phyloP scores from a whole-genome alignment of 2,888 invertebrate genomes.

The Caenorhabditis sinica region DNA sequence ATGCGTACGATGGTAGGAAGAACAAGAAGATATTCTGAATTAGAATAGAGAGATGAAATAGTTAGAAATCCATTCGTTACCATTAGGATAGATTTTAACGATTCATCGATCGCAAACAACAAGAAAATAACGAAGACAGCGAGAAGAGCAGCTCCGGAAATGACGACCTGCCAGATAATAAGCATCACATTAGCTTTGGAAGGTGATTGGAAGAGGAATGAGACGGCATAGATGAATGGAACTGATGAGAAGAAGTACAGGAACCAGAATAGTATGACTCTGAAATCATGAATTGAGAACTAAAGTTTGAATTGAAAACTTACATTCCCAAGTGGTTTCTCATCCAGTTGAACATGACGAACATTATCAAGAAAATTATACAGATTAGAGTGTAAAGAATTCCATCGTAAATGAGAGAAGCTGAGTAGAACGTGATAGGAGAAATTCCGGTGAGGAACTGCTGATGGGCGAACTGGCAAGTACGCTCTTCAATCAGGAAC shows the following conservation, averaged over 20 bases:
- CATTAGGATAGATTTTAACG: constrained; percentile 42
- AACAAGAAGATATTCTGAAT: constrained; percentile 64
- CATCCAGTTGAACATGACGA: constrained; percentile 71
- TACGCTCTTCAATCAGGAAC: constrained; percentile 79
- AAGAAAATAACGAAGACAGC: constrained; percentile 48
- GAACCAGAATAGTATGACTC: constrained; percentile 77
- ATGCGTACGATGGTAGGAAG: constrained; percentile 71
- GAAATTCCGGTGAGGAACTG: constrained; percentile 81
- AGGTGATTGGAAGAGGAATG: constrained; percentile 78
- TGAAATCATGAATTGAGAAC: constrained; percentile 50
- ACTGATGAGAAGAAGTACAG: constrained; percentile 78
- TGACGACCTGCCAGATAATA: constrained; percentile 75
- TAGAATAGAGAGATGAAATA: not conserved
- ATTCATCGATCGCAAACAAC: constrained; percentile 40
- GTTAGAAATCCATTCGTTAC: constrained; percentile 2
- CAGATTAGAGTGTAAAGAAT: constrained; percentile 75
- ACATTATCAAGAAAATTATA: constrained; percentile 67
- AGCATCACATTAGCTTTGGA: constrained; percentile 72
- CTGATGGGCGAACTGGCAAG: constrained; percentile 78
- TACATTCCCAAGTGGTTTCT: constrained; percentile 57
- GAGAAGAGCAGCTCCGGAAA: constrained; percentile 67
- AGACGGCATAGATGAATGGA: constrained; percentile 79
- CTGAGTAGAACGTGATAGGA: constrained; percentile 77
- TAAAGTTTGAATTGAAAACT: constrained; percentile 22
- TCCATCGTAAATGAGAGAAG: constrained; percentile 74